Evolutionary conservation across 2,797 vertebrate genomes (phyloP).

Genomic region (Geotrypetes seraphini): DNA sequence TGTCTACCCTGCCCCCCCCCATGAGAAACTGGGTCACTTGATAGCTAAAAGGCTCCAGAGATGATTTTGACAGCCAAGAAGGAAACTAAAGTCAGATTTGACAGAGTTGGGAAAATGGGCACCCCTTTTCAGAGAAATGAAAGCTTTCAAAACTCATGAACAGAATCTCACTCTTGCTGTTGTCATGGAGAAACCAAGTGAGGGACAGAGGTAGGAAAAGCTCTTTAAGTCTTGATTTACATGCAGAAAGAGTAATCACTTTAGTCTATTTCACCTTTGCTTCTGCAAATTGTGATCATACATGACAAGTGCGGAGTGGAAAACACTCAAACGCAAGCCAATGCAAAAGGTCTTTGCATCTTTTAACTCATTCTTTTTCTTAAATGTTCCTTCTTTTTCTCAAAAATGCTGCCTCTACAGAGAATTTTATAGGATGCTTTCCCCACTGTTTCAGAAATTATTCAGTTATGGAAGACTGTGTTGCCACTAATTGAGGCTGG

Average conservation of each 20-base stretch:
- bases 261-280: constrained; percentile 6
- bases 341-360: constrained; percentile 8
- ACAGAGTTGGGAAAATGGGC: neutral
- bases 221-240: constrained; percentile 11
- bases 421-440: constrained; percentile 1
- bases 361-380: constrained; percentile 7
- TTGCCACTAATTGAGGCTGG: constrained; percentile 13
- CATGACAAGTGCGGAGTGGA: neutral
- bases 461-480: neutral
- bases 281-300: constrained; percentile 8
- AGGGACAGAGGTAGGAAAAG: neutral
- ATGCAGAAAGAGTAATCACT: neutral
- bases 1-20: too few species aligned
- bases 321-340: constrained; percentile 11
- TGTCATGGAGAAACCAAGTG: constrained; percentile 36
- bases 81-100: neutral
- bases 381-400: too few species aligned
- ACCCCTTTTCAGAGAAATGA: constrained; percentile 5
- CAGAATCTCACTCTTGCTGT: constrained; percentile 15
- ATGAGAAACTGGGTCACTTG: too few species aligned
- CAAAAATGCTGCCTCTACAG: constrained; percentile 1
- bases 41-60: too few species aligned
- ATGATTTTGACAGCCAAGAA: too few species aligned
- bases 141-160: constrained; percentile 21
- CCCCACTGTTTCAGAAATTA: neutral